Base-by-base conservation (phyloP, 2,113 vertebrate genomes). In the Ifrita kowaldi region DNA sequence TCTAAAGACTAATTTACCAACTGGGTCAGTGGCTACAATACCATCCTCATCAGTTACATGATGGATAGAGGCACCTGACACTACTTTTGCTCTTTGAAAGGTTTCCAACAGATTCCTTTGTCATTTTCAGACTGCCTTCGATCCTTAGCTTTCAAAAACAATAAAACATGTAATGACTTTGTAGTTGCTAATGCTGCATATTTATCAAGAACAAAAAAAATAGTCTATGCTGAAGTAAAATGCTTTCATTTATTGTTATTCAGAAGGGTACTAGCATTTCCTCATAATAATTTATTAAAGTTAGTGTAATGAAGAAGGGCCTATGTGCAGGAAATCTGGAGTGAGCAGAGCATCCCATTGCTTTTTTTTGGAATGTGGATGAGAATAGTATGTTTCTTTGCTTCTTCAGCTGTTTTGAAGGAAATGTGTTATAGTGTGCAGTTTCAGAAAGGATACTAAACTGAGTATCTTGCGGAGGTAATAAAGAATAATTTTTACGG, bases 61-160 rank as follows among this genome's bases (percentile, higher is more conserved):
- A 95, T 89, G 67, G 79, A 95, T 96, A 71, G 68, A 65, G 37
- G 74, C 78, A 78, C 60, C 63, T 95, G 92, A 49, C 52, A 88
- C 42, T 74, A 44, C 64, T 42, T 92, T 92, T 8, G 3, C 39
- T 85, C 60, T 92, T 77, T 57, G 87, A 90, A 95, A 93, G 28
- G 27, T 75, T 96, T 91, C 49, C 56, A 84, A 3, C 78, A 57
- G 56, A 78, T 94, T 95, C 56, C 35, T 94, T 84, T 92, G 83
- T 95, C 81, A 53, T 41, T 63, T 83, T 67, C 35, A 67, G 57
- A 28, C 44, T 91, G 57, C 8, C 1, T 95, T 91, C 13, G 4
- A 95, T 95, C 41, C 56, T 44, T 55, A 71, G 65, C 95, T 95
- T 94, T 97, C 90, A 96, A 80, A 96, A 94, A 63, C 87, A 93